Conservation (phyloP, 2,888 invertebrate genomes). For the Euphydryas editha region DNA sequence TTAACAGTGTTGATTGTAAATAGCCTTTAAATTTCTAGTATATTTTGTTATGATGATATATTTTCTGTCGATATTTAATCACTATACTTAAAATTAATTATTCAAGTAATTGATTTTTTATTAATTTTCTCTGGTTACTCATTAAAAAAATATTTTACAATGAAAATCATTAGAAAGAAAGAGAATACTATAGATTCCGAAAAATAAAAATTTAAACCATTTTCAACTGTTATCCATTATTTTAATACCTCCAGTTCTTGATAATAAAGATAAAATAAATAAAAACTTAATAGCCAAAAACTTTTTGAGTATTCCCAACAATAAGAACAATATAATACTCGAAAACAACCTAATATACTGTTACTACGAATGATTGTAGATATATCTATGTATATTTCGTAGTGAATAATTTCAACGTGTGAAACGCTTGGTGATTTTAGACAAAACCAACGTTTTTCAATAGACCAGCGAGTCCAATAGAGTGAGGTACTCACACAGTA, state of each 20-base stretch:
- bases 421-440: conserved; percentile 22
- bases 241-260: no score
- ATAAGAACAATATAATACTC: conserved; percentile 11
- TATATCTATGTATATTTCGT: conserved; percentile 13
- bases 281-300: neutral
- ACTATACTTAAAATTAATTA: no score
- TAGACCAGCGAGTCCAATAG: conserved; percentile 17
- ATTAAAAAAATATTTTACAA: no score
- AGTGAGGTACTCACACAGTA: conserved; percentile 13
- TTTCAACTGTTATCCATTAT: no score
- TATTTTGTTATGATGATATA: neutral
- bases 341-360: conserved; percentile 8
- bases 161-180: no score
- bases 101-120: no score
- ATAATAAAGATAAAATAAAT: neutral
- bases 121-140: no score
- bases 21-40: neutral
- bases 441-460: conserved; percentile 26
- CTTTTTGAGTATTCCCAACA: neutral
- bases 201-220: no score
- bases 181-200: no score
- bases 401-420: conserved; percentile 19
- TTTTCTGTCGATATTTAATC: neutral
- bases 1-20: neutral
- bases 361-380: conserved; percentile 6